These are phyloP conservation scores for Scyliorhinus canicula DNA, from an alignment of 2,797 vertebrate species.

Conservation along the genomic window DNA sequence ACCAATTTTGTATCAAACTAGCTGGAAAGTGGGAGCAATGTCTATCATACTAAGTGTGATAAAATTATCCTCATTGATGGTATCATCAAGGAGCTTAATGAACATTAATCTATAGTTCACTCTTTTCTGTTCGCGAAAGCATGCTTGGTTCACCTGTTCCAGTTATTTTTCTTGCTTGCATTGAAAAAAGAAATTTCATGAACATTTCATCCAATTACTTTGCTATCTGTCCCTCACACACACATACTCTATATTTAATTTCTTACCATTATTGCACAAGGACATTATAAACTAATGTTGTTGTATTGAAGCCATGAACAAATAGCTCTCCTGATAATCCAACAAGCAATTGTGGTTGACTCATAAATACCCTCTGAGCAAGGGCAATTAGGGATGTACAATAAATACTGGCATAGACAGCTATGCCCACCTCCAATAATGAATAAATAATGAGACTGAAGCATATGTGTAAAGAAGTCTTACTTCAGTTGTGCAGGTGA, in stretches of 20 bases:
- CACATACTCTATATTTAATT: background rate
- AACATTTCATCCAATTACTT: background rate
- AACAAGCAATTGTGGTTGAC: background rate
- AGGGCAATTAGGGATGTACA: too few relatives aligned
- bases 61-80: background rate
- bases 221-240: background rate
- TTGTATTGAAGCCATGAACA: background rate
- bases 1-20: background rate
- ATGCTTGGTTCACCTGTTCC: background rate
- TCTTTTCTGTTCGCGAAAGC: background rate
- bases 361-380: too few relatives aligned
- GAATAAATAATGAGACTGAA: too few relatives aligned
- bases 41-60: background rate
- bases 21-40: background rate
- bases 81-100: background rate
- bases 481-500: background rate
- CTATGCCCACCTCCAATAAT: too few relatives aligned
- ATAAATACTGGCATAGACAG: too few relatives aligned
- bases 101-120: background rate
- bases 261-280: background rate
- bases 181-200: background rate
- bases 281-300: background rate
- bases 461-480: background rate
- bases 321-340: background rate
- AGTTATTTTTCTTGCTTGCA: background rate